Evolutionary conservation across 2,113 vertebrate species (phyloP), one percentile per base, ranked within the genome.

Genomic region (Toxotes chatareus): DNA sequence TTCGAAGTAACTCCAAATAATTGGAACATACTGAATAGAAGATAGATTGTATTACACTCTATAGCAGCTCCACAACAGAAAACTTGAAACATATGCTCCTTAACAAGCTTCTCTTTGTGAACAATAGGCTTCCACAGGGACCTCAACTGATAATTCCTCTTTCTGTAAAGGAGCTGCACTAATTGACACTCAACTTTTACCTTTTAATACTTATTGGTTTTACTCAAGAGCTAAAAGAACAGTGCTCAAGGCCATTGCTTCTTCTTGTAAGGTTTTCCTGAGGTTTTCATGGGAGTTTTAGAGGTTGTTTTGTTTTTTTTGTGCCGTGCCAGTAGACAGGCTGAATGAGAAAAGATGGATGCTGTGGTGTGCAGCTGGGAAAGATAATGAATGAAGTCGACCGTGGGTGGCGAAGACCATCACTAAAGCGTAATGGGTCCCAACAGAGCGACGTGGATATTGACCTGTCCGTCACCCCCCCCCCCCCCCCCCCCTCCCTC

Each of bases 321-420:
- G 31, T 88, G 87, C 86, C 90, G 82, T 23, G 13, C 62, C 64
- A 69, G 61, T 80, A 90, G 87, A 94, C 85, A 77, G 81, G 67
- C 68, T 16, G 77, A 91, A 90, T 85, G 85, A 87, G 86, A 79
- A 86, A 72, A 90, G 92, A 91, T 93, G 80, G 89, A 94, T 93
- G 86, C 69, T 78, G 94, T 82, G 38, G 62, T 86, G 55, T 57
- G 0, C 86, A 93, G 80, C 92, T 82, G 82, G 64, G 85, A 93
- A 92, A 88, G 89, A 91, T 93, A 94, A 95, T 94, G 91, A 95
- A 94, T 94, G 93, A 94, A 93, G 83, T 92, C 80, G 92, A 91
- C 88, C 86, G 92, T 84, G 92, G 83, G 91, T 92, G 91, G 90
- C 36, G 80, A 93, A 94, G 95, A 90, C 89, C 82, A 93, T 93